A percentile compares a stretch with the other conserved stretches of the same genome.
Evolutionary conservation across 1,140 invertebrate species (phyloP).

Genomic region (Lepidurus apus): DNA sequence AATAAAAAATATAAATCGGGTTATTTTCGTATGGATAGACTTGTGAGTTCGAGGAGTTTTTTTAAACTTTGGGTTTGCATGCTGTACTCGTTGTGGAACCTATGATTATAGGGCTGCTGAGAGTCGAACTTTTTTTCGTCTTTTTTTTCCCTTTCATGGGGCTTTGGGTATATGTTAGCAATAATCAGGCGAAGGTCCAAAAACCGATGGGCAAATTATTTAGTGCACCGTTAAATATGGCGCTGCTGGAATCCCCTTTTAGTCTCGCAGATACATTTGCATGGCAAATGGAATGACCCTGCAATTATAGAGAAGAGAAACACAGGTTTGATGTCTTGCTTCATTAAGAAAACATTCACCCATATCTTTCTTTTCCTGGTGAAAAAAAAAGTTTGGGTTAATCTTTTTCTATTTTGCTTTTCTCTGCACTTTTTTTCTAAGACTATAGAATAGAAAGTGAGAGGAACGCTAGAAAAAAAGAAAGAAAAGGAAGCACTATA

Average conservation of each 20-base stretch:
- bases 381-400: not conserved
- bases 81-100: slow-evolving; percentile 3
- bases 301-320: slow-evolving; percentile 15
- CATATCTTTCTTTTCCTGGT: not conserved
- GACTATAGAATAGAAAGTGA: not conserved
- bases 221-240: slow-evolving; percentile 21
- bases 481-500: not conserved
- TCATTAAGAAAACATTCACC: slow-evolving; percentile 16
- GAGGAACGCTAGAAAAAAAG: not conserved
- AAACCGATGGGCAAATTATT: slow-evolving; percentile 19
- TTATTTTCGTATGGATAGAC: not conserved
- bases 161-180: not conserved
- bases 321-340: slow-evolving; percentile 21
- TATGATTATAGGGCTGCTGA: not conserved
- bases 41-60: not conserved
- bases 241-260: not conserved
- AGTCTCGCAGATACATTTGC: slow-evolving; percentile 11
- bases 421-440: no score
- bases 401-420: not conserved
- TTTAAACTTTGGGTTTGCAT: not conserved
- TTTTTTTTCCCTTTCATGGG: not conserved
- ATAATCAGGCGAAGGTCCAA: slow-evolving; percentile 21
- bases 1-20: not conserved
- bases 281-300: slow-evolving; percentile 19
- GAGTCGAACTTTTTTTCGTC: not conserved